Conservation (phyloP, 2,888 invertebrate species). For the Andrena hattorfiana region DNA sequence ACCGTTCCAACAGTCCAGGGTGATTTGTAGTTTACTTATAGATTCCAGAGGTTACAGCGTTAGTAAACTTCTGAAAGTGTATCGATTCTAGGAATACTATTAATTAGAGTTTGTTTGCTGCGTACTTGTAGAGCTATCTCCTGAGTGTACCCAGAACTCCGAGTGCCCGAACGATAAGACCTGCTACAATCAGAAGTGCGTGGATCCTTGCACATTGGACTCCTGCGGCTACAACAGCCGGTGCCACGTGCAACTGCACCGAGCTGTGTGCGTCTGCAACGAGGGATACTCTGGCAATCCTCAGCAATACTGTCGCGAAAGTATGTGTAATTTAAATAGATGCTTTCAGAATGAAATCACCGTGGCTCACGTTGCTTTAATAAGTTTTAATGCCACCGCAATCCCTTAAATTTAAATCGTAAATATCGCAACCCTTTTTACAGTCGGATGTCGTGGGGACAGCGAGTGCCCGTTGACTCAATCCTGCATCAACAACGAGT, state of each 20-base stretch:
- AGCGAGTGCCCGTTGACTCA: constrained; percentile 93
- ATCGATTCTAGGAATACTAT: not conserved
- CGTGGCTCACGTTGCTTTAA: too few relatives aligned
- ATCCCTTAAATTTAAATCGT: not conserved
- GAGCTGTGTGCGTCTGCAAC: constrained; percentile 93
- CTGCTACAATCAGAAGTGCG: constrained; percentile 91
- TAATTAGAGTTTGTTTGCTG: constrained; percentile 41
- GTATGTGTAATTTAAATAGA: constrained; percentile 85
- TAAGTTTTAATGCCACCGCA: not conserved
- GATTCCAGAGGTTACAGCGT: too few relatives aligned
- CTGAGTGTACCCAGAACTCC: constrained; percentile 91
- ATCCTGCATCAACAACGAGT: constrained; percentile 93
- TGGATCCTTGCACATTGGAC: constrained; percentile 90
- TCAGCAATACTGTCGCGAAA: constrained; percentile 91
- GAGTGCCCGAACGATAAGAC: constrained; percentile 94
- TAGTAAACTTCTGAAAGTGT: too few relatives aligned
- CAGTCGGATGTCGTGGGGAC: constrained; percentile 94
- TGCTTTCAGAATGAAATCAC: too few relatives aligned
- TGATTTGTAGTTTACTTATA: constrained; percentile 12
- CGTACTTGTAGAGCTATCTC: constrained; percentile 84
- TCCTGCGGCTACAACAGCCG: constrained; percentile 92
- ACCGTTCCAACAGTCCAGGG: constrained; percentile 81
- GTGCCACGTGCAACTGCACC: constrained; percentile 92
- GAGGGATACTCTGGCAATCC: constrained; percentile 95
- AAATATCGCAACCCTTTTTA: not conserved